Conservation (phyloP, 1,140 invertebrate species). For the Protaetia brevitarsis region DNA sequence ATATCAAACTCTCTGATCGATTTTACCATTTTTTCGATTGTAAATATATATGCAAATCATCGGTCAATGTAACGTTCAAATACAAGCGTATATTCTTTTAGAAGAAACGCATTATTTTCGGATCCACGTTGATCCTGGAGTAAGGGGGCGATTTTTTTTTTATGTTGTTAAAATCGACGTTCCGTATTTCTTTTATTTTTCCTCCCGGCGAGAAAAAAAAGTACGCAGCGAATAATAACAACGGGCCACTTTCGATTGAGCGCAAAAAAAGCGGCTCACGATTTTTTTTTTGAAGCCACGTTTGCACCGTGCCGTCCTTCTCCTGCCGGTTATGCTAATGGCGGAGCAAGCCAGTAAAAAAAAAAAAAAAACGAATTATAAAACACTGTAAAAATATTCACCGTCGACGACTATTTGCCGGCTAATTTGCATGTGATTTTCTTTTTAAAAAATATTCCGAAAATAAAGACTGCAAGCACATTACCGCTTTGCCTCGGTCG, state of each 20-base stretch:
- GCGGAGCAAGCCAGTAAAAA: slow-evolving; percentile 45
- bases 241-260: slow-evolving; percentile 14
- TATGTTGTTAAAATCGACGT: slow-evolving; percentile 2
- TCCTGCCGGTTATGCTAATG: slow-evolving; percentile 47
- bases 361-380: slow-evolving; percentile 50
- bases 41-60: too few relatives aligned
- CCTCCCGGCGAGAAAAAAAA: not conserved
- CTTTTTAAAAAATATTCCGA: slow-evolving; percentile 40
- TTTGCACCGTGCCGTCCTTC: slow-evolving; percentile 27
- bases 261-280: slow-evolving; percentile 1
- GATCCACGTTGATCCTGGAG: too few relatives aligned
- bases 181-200: slow-evolving; percentile 13
- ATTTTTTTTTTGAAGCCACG: not conserved
- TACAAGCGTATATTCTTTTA: too few relatives aligned
- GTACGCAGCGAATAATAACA: not conserved
- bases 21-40: too few relatives aligned
- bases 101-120: too few relatives aligned
- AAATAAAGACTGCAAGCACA: slow-evolving; percentile 42
- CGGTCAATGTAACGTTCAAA: too few relatives aligned
- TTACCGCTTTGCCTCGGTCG: slow-evolving; percentile 36
- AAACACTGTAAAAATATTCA: slow-evolving; percentile 51
- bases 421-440: slow-evolving; percentile 49
- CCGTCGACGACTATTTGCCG: slow-evolving; percentile 45
- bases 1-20: too few relatives aligned
- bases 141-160: too few relatives aligned